These are phyloP conservation scores for Synanthedon tipuliformis DNA, from an alignment of 2,888 invertebrate species.

Conservation along the genomic window DNA sequence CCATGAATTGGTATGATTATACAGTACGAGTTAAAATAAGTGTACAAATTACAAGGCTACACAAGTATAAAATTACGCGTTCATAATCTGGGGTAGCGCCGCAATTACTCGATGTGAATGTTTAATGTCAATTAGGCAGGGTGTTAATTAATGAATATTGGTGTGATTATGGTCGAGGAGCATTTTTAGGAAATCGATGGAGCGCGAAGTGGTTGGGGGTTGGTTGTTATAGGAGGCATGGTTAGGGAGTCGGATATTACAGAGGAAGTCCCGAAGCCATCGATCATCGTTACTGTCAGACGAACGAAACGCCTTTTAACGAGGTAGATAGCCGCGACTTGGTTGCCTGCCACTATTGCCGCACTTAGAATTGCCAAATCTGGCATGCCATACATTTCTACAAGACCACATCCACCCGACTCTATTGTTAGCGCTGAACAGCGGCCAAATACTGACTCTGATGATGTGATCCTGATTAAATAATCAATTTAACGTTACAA, in stretches of 20 bases:
- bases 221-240: constrained; percentile 16
- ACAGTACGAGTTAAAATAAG: neutral
- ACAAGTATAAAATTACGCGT: neutral
- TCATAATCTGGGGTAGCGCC: neutral
- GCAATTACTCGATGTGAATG: neutral
- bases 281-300: constrained; percentile 59
- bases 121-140: neutral
- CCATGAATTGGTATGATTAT: too few relatives aligned
- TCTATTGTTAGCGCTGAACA: too few relatives aligned
- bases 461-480: too few relatives aligned
- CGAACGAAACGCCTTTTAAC: constrained; percentile 46
- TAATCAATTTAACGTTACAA: too few relatives aligned
- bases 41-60: neutral
- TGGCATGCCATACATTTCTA: neutral
- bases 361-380: constrained; percentile 4
- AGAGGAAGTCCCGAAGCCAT: constrained; percentile 48
- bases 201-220: constrained; percentile 9
- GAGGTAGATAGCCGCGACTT: constrained; percentile 31
- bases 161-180: neutral
- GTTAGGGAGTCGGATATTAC: constrained; percentile 45
- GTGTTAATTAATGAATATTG: neutral
- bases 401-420: too few relatives aligned
- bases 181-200: neutral
- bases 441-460: too few relatives aligned
- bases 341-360: constrained; percentile 9